Evolutionary conservation across 2,888 invertebrate genomes (phyloP).

Genomic region (Cephus runcator): DNA sequence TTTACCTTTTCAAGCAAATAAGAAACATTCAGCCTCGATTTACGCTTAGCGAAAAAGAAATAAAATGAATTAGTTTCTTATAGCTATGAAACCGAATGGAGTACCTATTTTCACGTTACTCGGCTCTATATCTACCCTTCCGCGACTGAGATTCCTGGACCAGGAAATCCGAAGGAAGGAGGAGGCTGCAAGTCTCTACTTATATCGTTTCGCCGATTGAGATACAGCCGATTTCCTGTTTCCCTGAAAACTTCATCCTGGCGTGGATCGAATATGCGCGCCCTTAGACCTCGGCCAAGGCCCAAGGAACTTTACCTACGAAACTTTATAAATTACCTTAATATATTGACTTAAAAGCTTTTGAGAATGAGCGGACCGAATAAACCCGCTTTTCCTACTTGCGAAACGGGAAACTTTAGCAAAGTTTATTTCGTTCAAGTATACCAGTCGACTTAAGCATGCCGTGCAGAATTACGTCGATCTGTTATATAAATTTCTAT

Average conservation of each 20-base stretch:
- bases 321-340: not conserved
- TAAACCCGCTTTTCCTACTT: not conserved
- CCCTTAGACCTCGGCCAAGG: not conserved
- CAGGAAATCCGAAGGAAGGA: not conserved
- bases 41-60: not conserved
- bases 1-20: not conserved
- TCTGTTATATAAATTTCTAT: no score
- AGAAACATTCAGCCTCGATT: not conserved
- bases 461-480: not conserved
- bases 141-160: not conserved
- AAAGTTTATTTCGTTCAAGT: not conserved
- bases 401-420: not conserved
- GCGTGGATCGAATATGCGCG: not conserved
- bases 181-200: not conserved
- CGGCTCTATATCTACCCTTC: not conserved
- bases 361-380: not conserved
- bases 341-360: not conserved
- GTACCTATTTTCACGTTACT: not conserved
- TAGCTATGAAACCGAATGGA: not conserved
- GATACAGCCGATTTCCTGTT: not conserved
- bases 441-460: not conserved
- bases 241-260: not conserved
- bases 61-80: not conserved
- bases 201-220: not conserved
- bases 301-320: not conserved